Evolutionary conservation across 2,113 vertebrate species (phyloP).

Genomic region (Beaufortia kweichowensis): DNA sequence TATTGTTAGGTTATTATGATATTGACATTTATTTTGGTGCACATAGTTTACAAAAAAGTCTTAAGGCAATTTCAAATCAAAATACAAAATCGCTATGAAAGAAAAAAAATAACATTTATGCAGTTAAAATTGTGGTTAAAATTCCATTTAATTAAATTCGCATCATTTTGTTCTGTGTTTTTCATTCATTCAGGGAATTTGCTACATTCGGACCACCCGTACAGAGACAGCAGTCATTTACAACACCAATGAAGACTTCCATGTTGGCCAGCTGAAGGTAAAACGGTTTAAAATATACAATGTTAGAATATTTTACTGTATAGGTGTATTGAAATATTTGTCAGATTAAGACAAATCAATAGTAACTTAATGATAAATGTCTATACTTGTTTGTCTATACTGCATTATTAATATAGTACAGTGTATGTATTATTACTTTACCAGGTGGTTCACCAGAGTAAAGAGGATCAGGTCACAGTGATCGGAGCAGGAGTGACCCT

Average conservation of each 20-base stretch:
- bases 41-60: no score
- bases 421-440: constrained; percentile 27
- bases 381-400: neutral
- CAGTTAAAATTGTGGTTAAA: no score
- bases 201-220: constrained; percentile 93
- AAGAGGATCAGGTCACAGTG: constrained; percentile 91
- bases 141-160: no score
- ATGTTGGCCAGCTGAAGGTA: constrained; percentile 91
- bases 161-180: neutral
- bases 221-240: constrained; percentile 89
- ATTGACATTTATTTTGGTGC: no score
- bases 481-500: constrained; percentile 89
- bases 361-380: neutral
- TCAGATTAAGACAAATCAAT: neutral
- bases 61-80: no score
- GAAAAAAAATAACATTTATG: no score
- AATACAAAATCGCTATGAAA: no score
- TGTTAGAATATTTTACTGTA: no score
- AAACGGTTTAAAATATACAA: no score
- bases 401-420: neutral
- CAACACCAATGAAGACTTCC: constrained; percentile 90
- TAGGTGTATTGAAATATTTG: no score
- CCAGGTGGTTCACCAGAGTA: constrained; percentile 87
- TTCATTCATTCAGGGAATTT: constrained; percentile 80
- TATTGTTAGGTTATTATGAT: no score